Evolutionary conservation across 2,113 vertebrate genomes (phyloP), one percentile per base, ranked within the genome.

Genomic region (Odontesthes bonariensis): DNA sequence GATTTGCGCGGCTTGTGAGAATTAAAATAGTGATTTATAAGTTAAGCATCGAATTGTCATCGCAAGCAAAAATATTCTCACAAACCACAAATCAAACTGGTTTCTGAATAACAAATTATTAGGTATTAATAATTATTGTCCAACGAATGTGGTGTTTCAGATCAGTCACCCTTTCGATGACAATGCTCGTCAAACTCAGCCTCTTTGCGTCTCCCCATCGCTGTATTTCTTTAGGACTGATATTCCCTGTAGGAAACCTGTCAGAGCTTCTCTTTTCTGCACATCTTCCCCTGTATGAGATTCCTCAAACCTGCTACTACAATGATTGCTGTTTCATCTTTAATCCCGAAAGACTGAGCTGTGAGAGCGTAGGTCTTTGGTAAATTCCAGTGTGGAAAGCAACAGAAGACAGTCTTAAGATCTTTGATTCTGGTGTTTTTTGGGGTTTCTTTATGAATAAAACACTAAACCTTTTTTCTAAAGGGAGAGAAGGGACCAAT

Each of bases 281-380:
- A 32, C 5, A 5, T 61, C 68, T 76, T 62, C 40, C 46, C 19
- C 64, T n/a, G 46, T 22, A 22, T 70, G 54, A 65, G 69, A 63
- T 81, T 77, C 53, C 68, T 81, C 63, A 73, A 67, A 79, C 64
- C 67, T 72, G 53, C 79, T 84, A 77, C 69, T 49, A 54, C 70
- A 27, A 20, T 56, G 61, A 84, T 78, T 51, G 20, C 73, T 31
- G 38, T 76, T 82, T 82, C 27, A 52, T 79, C 74, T 76, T 65
- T 80, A 52, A 67, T 80, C 75, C 70, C 46, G 52, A 44, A 58
- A 64, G 75, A 60, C 79, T 33, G 69, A 73, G 57, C 19, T 22
- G 68, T 38, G 5, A 35, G 35, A 76, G 77, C 69, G 22, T 16
- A 31, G 11, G n/a, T 75, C 23, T 75, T 68, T 65, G n/a, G 62